Conservation (phyloP, 1,140 invertebrate genomes). For the Meloidogyne floridensis region DNA sequence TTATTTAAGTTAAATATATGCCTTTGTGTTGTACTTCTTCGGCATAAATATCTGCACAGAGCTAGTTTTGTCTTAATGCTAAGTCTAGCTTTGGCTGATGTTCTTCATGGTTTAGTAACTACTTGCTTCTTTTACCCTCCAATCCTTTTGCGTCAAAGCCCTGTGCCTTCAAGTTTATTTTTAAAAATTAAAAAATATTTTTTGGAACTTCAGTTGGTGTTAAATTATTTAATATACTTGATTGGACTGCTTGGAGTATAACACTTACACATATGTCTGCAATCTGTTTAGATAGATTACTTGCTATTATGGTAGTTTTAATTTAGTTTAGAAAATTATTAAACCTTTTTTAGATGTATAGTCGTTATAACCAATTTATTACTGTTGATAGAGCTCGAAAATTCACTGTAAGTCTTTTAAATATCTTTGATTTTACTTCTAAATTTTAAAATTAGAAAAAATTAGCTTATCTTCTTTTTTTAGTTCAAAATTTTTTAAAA, state of each 20-base stretch:
- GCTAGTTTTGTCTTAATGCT: slow-evolving; percentile 65
- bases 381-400: slow-evolving; percentile 53
- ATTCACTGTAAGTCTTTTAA: slow-evolving; percentile 21
- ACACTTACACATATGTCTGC: slow-evolving; percentile 65
- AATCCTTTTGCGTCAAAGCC: slow-evolving; percentile 53
- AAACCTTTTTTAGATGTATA: slow-evolving; percentile 48
- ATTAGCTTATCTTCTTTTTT: too few relatives aligned
- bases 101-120: slow-evolving; percentile 58
- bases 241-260: slow-evolving; percentile 65
- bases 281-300: slow-evolving; percentile 62
- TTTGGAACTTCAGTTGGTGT: slow-evolving; percentile 33
- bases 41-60: slow-evolving; percentile 59
- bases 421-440: neutral
- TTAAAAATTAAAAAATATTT: neutral
- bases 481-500: too few relatives aligned
- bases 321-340: slow-evolving; percentile 14
- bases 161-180: slow-evolving; percentile 40
- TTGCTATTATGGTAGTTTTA: slow-evolving; percentile 55
- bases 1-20: slow-evolving; percentile 45
- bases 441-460: too few relatives aligned
- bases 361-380: slow-evolving; percentile 56
- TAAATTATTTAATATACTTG: slow-evolving; percentile 62
- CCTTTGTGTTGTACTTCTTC: slow-evolving; percentile 57
- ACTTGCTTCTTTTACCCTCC: slow-evolving; percentile 65
- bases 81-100: slow-evolving; percentile 60